phyloP scores from a whole-genome alignment of 1,140 invertebrate genomes.

The fruit fly (Drosophila melanogaster) region DNA sequence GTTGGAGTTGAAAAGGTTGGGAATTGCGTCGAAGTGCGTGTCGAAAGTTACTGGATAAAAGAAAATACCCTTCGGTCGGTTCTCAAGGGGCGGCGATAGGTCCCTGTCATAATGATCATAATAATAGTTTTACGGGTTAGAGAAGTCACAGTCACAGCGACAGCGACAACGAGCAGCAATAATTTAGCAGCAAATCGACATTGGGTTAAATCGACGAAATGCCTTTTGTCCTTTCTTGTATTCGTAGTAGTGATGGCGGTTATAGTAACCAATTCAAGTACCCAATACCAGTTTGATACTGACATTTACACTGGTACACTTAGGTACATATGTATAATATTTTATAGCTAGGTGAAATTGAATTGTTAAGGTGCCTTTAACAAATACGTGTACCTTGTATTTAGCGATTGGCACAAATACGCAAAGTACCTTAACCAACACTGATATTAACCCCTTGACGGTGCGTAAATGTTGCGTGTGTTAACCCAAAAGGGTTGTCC shows the following conservation, averaged over 20 bases:
- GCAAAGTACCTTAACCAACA: background rate
- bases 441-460: slow-evolving; percentile 37
- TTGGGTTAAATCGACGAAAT: slow-evolving; percentile 67
- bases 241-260: background rate
- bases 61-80: slow-evolving; percentile 3
- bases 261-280: background rate
- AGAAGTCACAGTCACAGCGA: slow-evolving; percentile 78
- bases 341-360: too few species aligned
- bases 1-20: background rate
- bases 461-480: slow-evolving; percentile 29
- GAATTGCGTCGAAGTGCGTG: slow-evolving; percentile 68
- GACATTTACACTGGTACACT: too few species aligned
- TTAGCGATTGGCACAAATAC: too few species aligned
- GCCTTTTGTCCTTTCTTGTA: slow-evolving; percentile 63
- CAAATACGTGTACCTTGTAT: background rate
- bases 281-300: background rate
- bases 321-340: too few species aligned
- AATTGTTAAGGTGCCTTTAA: too few species aligned
- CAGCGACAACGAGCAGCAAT: slow-evolving; percentile 67
- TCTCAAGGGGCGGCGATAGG: background rate
- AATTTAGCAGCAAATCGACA: slow-evolving; percentile 62
- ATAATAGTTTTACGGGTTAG: slow-evolving; percentile 81
- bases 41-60: slow-evolving; percentile 46
- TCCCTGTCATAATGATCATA: slow-evolving; percentile 68
- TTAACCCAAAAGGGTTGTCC: slow-evolving; percentile 10